Base-by-base conservation (phyloP, 2,113 vertebrate species). In the Circaetus gallicus region DNA sequence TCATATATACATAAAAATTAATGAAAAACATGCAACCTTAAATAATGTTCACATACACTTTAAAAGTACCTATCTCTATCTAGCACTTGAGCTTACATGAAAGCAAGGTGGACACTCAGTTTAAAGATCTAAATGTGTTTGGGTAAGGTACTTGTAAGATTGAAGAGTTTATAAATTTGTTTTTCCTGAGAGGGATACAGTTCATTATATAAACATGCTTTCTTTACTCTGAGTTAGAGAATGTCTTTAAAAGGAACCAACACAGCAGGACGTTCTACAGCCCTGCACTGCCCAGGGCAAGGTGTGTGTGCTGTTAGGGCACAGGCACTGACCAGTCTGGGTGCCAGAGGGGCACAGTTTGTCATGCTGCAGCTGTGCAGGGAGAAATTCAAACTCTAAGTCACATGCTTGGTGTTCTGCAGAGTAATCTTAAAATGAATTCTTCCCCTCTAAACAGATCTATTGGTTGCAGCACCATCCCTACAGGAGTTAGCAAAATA, bases 261-360 rank as follows among this genome's bases (percentile, higher is more conserved):
- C 5, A 2, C 25, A 10, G 32, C 0, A 12, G n/a, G 42, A 26
- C 10, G 18, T 24, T 29, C 40, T 7, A 16, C 28, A 56, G 71
- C 55, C 12, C 29, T 2, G 1, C 0, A 2, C 50, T 16, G 10
- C 42, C 34, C 53, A 5, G 1, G n/a, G 70, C 56, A n/a, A 8
- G 47, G 13, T 1, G 0, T 4, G 8, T 0, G 3, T 5, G 1
- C n/a, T 11, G 19, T 1, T 13, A 6, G 13, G n/a, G 69, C 52
- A 16, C 18, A 25, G n/a, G 14, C 34, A 8, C 17, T 5, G 62
- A 25, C 10, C 42, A 74, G 50, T 26, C 21, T 9, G 1, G 3
- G 9, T 62, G 73, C 59, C 0, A 0, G 8, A 52, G 45, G 25
- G 13, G 62, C 11, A 4, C 3, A 1, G 7, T 52, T 21, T 56